phyloP scores from a whole-genome alignment of 2,888 invertebrate species.

The Drosophila kambysellisi region DNA sequence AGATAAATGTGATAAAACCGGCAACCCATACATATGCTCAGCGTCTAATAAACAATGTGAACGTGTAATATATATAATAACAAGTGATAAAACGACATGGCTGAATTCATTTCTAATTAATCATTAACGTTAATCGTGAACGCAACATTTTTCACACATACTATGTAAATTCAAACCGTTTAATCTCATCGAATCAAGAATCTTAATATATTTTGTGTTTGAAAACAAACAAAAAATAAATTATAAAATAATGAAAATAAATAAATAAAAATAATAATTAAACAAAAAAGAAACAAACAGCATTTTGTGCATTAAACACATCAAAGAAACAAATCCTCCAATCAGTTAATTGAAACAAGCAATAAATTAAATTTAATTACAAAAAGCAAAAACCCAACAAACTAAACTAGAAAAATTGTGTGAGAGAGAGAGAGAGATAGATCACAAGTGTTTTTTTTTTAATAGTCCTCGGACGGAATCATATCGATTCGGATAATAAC shows the following conservation, averaged over 20 bases:
- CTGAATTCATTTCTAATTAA: conserved; percentile 12
- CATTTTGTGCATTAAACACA: conserved; percentile 21
- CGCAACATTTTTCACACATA: not conserved
- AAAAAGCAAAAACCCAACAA: not conserved
- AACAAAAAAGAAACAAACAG: conserved; percentile 7
- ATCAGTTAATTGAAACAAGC: conserved; percentile 8
- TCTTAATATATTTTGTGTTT: conserved; percentile 3
- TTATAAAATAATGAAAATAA: not conserved
- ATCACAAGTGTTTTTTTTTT: conserved; percentile 9
- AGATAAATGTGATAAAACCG: conserved; percentile 18
- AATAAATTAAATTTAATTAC: not conserved
- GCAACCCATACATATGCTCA: conserved; percentile 8
- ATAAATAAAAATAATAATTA: not conserved
- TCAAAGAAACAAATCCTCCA: conserved; percentile 12
- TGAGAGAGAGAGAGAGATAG: conserved; percentile 1
- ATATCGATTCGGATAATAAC: conserved; percentile 23
- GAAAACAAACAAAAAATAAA: not conserved
- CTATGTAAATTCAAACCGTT: conserved; percentile 1
- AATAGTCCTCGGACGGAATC: conserved; percentile 13
- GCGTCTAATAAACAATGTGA: conserved; percentile 7
- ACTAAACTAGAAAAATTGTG: conserved; percentile 17
- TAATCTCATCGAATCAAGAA: not conserved
- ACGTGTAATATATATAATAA: conserved; percentile 9
- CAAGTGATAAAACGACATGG: conserved; percentile 21
- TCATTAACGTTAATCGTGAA: conserved; percentile 6